Base-by-base conservation (phyloP, 2,797 vertebrate genomes). In the Artibeus jamaicensis region DNA sequence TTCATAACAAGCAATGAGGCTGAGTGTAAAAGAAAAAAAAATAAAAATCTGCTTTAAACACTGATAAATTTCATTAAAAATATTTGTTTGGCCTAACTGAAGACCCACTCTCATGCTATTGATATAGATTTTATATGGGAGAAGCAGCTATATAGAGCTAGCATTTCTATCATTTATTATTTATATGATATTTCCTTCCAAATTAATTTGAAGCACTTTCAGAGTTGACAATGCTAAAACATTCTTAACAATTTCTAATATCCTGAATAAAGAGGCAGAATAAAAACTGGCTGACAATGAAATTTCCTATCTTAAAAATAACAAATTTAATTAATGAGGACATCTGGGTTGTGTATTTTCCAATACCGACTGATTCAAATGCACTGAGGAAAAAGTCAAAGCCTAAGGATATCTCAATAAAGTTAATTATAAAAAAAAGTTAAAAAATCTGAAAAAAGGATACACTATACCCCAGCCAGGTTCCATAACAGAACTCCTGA, bases 221-320 rank as follows among this genome's bases (percentile, higher is more conserved):
- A 57, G 55, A 73, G 78, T 3, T 84, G 78, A 76, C 50, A 62
- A 14, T 46, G 24, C 14, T 68, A 82, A 81, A 65, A 46, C 3
- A 89, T 86, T 73, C 89, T 53, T 92, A 46, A 86, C 68, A 48
- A 18, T 34, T 86, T 86, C 26, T 94, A 94, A 86, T 15, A 70
- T 70, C 32, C 26, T 86, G 37, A 79, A 62, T 53, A 74, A 94
- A 59, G 18, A 34, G 37, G 2, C 24, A 91, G 82, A 86, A 59
- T 76, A 87, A 91, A 26, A 29, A 82, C 44, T 81, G 26, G 71
- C 39, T 59, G 16, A 67, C 48, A 32, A 39, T 48, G 46, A 15
- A 39, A 87, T 68, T 85, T 32, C 26, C 55, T 67, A 42, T 39
- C 46, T 92, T 70, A 73, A 84, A 92, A 88, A 88, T 42, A 94